Percentiles rank a stretch among this genome's conserved stretches.
phyloP scores from a whole-genome alignment of 2,113 vertebrate species.

The Elanus axillaris region DNA sequence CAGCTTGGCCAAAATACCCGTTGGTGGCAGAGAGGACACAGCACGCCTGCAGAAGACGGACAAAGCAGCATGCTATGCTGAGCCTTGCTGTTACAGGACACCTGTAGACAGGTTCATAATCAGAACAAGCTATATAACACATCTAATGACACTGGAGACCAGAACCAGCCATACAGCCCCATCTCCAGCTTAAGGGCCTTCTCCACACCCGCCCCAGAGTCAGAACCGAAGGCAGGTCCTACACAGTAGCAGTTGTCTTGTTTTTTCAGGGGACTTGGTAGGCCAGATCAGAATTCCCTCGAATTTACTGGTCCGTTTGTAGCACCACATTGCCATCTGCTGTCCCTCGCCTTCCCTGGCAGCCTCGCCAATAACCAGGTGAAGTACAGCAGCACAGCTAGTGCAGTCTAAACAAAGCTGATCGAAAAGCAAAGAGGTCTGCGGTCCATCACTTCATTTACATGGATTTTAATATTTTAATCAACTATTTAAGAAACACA shows the following conservation, averaged over 20 bases:
- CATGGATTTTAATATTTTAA: background rate
- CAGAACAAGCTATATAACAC: too few species aligned
- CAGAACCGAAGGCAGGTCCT: background rate
- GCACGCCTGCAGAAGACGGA: rapidly evolving
- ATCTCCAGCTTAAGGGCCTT: too few species aligned
- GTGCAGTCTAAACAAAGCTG: background rate
- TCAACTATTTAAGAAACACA: background rate
- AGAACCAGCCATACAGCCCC: background rate
- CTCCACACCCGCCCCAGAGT: background rate
- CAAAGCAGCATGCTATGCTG: rapidly evolving
- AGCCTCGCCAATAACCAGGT: background rate
- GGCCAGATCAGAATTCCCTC: background rate
- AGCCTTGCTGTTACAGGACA: background rate
- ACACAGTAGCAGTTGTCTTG: too few species aligned
- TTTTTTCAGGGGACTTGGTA: background rate
- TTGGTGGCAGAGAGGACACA: background rate
- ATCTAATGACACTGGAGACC: rapidly evolving
- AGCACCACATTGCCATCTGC: constrained; percentile 71
- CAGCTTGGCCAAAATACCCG: background rate
- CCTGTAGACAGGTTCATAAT: too few species aligned
- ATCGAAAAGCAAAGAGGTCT: background rate
- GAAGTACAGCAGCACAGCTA: background rate
- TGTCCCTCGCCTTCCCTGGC: background rate
- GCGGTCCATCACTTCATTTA: background rate
- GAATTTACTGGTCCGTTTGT: background rate